Conservation (phyloP, 2,113 vertebrate genomes). For the Paedocypris sp. region DNA sequence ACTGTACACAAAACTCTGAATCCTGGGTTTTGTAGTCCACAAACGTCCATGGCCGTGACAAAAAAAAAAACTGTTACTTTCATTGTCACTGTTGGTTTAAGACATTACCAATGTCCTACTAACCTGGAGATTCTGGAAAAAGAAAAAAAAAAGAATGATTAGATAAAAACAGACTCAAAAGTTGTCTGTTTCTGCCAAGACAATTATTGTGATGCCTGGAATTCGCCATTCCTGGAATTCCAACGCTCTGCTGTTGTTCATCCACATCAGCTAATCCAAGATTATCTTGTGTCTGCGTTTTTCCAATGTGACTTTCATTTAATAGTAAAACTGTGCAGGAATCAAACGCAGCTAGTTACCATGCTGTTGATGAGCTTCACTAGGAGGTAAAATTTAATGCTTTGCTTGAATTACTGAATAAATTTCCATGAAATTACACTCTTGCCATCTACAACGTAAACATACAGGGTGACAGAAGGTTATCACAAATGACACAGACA, state of each 20-base stretch:
- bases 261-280: conserved; percentile 43
- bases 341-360: conserved; percentile 4
- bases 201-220: conserved; percentile 53
- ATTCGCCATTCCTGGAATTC: conserved; percentile 34
- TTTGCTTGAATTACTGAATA: conserved; percentile 12
- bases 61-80: too few species aligned
- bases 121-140: too few species aligned
- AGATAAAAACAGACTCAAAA: conserved; percentile 42
- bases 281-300: conserved; percentile 37
- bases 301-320: conserved; percentile 24
- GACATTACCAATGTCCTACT: too few species aligned
- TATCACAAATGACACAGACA: conserved; percentile 25
- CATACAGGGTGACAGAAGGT: conserved; percentile 10
- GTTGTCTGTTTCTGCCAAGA: conserved; percentile 46
- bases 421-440: conserved; percentile 33
- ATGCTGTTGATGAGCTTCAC: not conserved
- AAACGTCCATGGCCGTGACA: too few species aligned
- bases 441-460: conserved; percentile 19
- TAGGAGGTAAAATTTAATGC: conserved; percentile 6
- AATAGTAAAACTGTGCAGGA: conserved; percentile 19
- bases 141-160: conserved; percentile 29
- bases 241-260: conserved; percentile 32
- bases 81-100: too few species aligned
- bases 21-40: too few species aligned
- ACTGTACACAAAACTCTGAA: too few species aligned